Evolutionary conservation across 1,140 invertebrate species (phyloP).

Genomic region (Nomia melanderi): DNA sequence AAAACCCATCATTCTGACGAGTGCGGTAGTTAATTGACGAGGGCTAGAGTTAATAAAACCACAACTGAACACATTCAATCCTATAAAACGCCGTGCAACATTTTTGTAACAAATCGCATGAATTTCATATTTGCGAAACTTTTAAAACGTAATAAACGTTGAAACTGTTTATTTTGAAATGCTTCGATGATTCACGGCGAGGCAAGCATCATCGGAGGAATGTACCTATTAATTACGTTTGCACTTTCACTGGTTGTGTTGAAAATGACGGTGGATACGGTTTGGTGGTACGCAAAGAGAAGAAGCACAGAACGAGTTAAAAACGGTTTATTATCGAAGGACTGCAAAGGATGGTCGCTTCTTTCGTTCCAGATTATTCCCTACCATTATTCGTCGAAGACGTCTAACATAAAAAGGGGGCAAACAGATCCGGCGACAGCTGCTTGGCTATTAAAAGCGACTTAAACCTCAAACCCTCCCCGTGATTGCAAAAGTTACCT

Average conservation of each 20-base stretch:
- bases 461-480: slow-evolving; percentile 62
- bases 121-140: too few species aligned
- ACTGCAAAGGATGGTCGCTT: slow-evolving; percentile 36
- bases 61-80: too few species aligned
- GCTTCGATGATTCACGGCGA: too few species aligned
- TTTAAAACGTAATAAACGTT: too few species aligned
- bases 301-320: slow-evolving; percentile 39
- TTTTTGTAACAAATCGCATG: too few species aligned
- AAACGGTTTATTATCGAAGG: slow-evolving; percentile 57
- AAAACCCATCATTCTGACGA: too few species aligned
- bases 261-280: slow-evolving; percentile 8
- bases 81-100: too few species aligned
- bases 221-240: background rate
- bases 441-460: slow-evolving; percentile 68
- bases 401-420: slow-evolving; percentile 59
- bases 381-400: slow-evolving; percentile 64
- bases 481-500: slow-evolving; percentile 51
- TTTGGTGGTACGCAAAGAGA: background rate
- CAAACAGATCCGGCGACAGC: slow-evolving; percentile 65
- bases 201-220: background rate
- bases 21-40: too few species aligned
- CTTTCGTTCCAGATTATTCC: slow-evolving; percentile 62
- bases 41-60: too few species aligned
- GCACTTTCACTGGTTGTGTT: background rate
- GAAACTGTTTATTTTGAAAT: too few species aligned